Base-by-base conservation (phyloP, 1,140 invertebrate species). In the Diabrotica undecimpunctata region DNA sequence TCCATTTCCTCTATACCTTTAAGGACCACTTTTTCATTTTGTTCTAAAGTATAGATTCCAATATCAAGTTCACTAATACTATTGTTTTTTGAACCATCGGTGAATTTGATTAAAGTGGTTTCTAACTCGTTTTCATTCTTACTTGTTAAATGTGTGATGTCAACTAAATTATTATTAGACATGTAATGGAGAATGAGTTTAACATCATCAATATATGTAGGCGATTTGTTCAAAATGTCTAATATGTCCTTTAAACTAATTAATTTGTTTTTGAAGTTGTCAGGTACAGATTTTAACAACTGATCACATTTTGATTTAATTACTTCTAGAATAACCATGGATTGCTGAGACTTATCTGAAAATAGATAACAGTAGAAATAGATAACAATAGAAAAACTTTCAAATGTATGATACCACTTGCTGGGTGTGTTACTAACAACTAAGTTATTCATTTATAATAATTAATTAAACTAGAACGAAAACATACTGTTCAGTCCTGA, bases 1-100 rank as follows among this genome's bases (percentile, higher is more conserved):
- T 80, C 79, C 59, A 81, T 65, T 12, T 74, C 66, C 55, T 78
- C 76, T 7, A 81, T 68, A 64, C 73, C 71, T 67, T 75, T 74
- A n/a, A 66, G 66, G 7, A 81, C 65, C 0, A 72, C 55, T 60
- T 74, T 72, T 71, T 81, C 79, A 61, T 79, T 77, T 61, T 75
- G 61, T 69, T 78, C 69, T 37, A 82, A 67, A 46, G 66, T 75
- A 69, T 75, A 75, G 25, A 78, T 67, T 38, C 71, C 73, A 8
- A 74, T 55, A 72, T 80, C 79, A 5, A 74, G 55, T 62, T 79
- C 77, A 54, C 66, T 72, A 54, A 75, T 72, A n/a, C 62, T 56
- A 25, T 62, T 54, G 10, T 65, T 41, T 66, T 63, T 61, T 13
- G 71, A 57, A n/a, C 10, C 51, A 66, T 74, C 61, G 7, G 68